A percentile compares a stretch with the other conserved stretches of the same genome.
phyloP scores from a whole-genome alignment of 2,113 vertebrate species.

The Xyliphius kryptos region DNA sequence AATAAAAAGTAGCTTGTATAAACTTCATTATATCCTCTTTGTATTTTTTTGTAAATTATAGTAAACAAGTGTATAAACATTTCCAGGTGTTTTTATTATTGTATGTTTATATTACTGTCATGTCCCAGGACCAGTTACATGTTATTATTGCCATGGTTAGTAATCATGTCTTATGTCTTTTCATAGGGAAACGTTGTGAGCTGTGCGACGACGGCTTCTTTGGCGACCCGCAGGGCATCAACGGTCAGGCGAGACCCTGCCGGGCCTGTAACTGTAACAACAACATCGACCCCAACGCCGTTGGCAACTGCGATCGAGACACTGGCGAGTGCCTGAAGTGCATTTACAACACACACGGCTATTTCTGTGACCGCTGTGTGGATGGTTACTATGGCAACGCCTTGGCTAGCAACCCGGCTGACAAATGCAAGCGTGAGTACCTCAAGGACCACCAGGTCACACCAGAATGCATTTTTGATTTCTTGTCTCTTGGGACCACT shows the following conservation, averaged over 20 bases:
- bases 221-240: slow-evolving; percentile 77
- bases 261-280: slow-evolving; percentile 83
- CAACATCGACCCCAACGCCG: slow-evolving; percentile 85
- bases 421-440: slow-evolving; percentile 85
- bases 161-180: too few species aligned
- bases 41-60: too few species aligned
- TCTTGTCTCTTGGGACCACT: too few species aligned
- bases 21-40: too few species aligned
- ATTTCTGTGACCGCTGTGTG: slow-evolving; percentile 82
- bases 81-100: too few species aligned
- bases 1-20: too few species aligned
- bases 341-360: slow-evolving; percentile 78
- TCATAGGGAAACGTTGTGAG: slow-evolving; percentile 86
- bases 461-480: too few species aligned
- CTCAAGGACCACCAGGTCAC: too few species aligned
- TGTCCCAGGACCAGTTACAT: too few species aligned
- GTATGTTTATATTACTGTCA: too few species aligned
- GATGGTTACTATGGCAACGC: slow-evolving; percentile 82
- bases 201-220: slow-evolving; percentile 95
- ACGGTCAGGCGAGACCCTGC: slow-evolving; percentile 66
- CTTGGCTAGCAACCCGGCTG: slow-evolving; percentile 58
- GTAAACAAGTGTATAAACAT: too few species aligned
- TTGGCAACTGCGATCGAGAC: slow-evolving; percentile 77
- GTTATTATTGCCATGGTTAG: too few species aligned
- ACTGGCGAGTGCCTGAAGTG: slow-evolving; percentile 87